Conservation (phyloP, 2,888 invertebrate genomes). For the Oscheius onirici region DNA sequence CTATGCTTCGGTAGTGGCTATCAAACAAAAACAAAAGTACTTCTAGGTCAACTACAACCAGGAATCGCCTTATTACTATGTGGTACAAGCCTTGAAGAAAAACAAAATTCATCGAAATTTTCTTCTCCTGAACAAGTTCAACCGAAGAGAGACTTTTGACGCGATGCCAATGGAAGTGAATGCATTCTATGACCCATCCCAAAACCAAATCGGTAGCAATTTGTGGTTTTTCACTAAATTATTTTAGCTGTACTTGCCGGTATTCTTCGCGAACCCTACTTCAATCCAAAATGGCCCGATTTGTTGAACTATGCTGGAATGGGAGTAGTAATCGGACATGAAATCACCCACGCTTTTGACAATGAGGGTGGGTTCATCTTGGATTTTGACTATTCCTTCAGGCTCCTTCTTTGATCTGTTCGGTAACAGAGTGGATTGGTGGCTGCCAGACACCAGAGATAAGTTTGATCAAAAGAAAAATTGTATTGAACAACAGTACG, state of each 20-base stretch:
- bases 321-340: conserved; percentile 35
- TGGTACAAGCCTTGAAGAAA: background rate
- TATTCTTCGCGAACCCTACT: conserved; percentile 30
- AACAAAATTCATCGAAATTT: background rate
- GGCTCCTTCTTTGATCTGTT: conserved; percentile 30
- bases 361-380: conserved; percentile 26
- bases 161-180: conserved; percentile 21
- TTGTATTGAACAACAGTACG: conserved; percentile 33
- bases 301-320: conserved; percentile 28
- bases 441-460: conserved; percentile 13
- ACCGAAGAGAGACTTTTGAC: conserved; percentile 26
- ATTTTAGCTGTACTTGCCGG: conserved; percentile 36
- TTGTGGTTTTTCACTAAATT: background rate
- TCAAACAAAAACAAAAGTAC: background rate
- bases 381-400: too few species aligned
- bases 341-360: conserved; percentile 36
- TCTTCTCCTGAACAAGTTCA: conserved; percentile 8
- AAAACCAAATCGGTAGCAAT: conserved; percentile 32
- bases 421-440: conserved; percentile 35
- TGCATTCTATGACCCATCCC: conserved; percentile 35
- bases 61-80: background rate
- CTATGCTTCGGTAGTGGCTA: background rate
- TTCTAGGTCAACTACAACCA: conserved; percentile 8
- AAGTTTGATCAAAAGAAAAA: conserved; percentile 14
- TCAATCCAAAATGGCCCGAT: conserved; percentile 20